A percentile compares a stretch with the other conserved stretches of the same genome.
Conservation (phyloP, 2,797 vertebrate species). For the Anas georgica region DNA sequence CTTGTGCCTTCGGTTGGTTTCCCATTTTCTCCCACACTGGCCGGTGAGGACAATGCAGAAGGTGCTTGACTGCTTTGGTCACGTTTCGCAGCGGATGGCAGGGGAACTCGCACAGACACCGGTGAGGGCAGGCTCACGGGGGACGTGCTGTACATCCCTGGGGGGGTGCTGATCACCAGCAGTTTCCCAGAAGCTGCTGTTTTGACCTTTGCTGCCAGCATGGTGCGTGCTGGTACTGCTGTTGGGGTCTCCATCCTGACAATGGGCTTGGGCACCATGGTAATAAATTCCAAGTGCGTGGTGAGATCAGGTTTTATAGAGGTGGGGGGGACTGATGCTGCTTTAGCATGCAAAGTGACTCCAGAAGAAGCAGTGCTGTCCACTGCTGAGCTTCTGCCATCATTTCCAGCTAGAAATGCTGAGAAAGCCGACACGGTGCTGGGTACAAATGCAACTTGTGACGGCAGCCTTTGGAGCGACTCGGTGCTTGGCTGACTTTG, state of each 20-base stretch:
- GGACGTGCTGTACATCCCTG: not conserved
- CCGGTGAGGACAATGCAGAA: not conserved
- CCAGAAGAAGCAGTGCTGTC: not conserved
- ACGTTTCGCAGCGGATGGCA: not conserved
- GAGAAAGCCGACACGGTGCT: not conserved
- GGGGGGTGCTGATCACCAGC: not conserved
- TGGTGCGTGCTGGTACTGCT: fast-evolving
- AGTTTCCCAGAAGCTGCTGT: fast-evolving
- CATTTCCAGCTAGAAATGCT: not conserved
- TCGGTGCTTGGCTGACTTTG: not conserved
- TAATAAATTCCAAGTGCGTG: not conserved
- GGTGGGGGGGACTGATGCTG: not conserved
- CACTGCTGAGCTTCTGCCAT: fast-evolving
- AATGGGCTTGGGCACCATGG: not conserved
- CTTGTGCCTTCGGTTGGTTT: not conserved
- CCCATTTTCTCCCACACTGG: not conserved
- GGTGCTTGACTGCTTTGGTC: not conserved
- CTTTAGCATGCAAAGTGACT: fast-evolving
- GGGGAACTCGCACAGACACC: fast-evolving
- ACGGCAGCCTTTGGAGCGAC: not conserved
- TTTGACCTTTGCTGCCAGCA: fast-evolving
- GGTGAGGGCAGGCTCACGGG: not conserved
- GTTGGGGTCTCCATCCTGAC: fast-evolving
- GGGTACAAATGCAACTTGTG: not conserved
- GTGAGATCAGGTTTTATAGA: not conserved